phyloP scores from a whole-genome alignment of 2,888 invertebrate species.

The Drosophila rubida region DNA sequence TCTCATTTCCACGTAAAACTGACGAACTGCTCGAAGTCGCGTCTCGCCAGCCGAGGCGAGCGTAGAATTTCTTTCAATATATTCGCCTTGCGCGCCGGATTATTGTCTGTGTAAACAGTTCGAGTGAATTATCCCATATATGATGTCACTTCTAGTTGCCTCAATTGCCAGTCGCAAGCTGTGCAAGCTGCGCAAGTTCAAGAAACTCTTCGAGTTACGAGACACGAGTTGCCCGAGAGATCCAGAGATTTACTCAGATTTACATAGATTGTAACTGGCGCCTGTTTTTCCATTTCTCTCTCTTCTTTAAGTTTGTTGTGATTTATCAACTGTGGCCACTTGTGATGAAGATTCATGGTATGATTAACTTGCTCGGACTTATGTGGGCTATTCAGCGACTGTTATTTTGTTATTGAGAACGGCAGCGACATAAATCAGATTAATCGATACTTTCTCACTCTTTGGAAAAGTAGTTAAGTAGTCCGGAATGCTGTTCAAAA shows the following conservation, averaged over 20 bases:
- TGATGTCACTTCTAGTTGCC: constrained; percentile 73
- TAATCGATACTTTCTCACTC: not conserved
- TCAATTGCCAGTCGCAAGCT: constrained; percentile 61
- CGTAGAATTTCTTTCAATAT: constrained; percentile 70
- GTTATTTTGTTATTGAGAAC: not conserved
- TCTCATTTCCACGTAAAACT: constrained; percentile 78
- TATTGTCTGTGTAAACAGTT: constrained; percentile 74
- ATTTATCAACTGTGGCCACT: constrained; percentile 41
- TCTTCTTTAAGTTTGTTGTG: constrained; percentile 33
- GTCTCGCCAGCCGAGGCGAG: too few relatives aligned
- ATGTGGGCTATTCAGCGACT: constrained; percentile 36
- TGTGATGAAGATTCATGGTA: constrained; percentile 46
- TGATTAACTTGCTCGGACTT: constrained; percentile 46
- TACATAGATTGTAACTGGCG: constrained; percentile 48
- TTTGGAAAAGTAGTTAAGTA: not conserved
- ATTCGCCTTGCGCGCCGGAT: constrained; percentile 75
- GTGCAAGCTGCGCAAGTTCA: constrained; percentile 13
- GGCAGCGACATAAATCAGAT: not conserved
- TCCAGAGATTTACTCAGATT: constrained; percentile 15
- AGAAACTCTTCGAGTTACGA: constrained; percentile 59
- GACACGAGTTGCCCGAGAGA: too few relatives aligned
- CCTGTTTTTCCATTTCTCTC: constrained; percentile 40
- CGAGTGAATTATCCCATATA: constrained; percentile 70
- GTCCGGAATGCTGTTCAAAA: not conserved
- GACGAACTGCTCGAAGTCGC: constrained; percentile 25